A percentile compares a stretch with the other conserved stretches of the same genome.
phyloP scores from a whole-genome alignment of 2,888 invertebrate genomes.

The Esperia sulphurella region DNA sequence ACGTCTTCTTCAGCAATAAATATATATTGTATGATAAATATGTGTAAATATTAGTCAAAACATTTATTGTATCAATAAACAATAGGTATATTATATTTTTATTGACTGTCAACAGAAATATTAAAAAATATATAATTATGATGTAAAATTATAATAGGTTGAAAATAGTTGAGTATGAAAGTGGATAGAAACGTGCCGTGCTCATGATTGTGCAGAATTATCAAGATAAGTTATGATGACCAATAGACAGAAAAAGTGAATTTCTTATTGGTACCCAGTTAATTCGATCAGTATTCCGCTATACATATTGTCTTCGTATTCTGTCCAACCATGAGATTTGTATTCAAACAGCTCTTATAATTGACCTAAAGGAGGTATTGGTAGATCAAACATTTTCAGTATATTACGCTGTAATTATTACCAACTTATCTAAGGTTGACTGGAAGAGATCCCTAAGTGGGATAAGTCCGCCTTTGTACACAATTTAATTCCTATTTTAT shows the following conservation, averaged over 20 bases:
- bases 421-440: too few species aligned
- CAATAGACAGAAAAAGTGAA: too few species aligned
- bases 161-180: too few species aligned
- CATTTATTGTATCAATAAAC: conserved; percentile 67
- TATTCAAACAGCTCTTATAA: neutral
- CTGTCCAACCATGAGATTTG: neutral
- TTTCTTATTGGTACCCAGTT: too few species aligned
- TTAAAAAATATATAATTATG: neutral
- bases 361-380: conserved; percentile 1
- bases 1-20: conserved; percentile 75
- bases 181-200: too few species aligned
- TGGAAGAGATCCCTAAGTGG: too few species aligned
- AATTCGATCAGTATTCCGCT: too few species aligned
- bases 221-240: too few species aligned
- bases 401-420: conserved; percentile 8
- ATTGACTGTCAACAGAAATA: conserved; percentile 53
- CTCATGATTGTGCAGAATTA: too few species aligned
- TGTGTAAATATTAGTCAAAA: conserved; percentile 65
- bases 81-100: conserved; percentile 73
- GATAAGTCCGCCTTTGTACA: too few species aligned
- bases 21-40: conserved; percentile 64
- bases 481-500: too few species aligned
- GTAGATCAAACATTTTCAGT: conserved; percentile 8
- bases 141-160: neutral
- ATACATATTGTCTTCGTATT: neutral